Evolutionary conservation across 2,888 invertebrate species (phyloP), one percentile per base, ranked within the genome.

Genomic region (Pollenia labialis): DNA sequence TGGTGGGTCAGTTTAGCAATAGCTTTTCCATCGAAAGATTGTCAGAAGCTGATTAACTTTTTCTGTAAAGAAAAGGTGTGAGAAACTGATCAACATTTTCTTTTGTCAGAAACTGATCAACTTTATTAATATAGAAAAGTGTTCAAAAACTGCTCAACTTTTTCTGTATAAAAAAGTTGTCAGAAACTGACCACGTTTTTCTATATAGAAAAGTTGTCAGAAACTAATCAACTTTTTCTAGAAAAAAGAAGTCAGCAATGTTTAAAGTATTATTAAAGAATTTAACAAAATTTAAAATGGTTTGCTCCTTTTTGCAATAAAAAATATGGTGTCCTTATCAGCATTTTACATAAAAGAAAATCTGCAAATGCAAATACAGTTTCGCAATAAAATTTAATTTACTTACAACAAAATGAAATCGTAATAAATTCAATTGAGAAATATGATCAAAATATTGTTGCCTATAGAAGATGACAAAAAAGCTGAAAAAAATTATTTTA

Each of bases 381-480:
- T 16, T 52, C 23, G 42, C 11, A 50, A 40, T 14, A 62, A 60
- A 62, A 42, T 60, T 12, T 16, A 77, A 77, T 68, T 48, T n/a
- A n/a, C n/a, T 56, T 12, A 9, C 11, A 79, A 69, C 12, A 50
- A 50, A 50, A 79, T 58, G 7, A 40, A 81, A 66, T 74, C 42
- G 48, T 18, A 50, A 7, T 81, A 64, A 74, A 58, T 74, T 56
- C 48, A 74, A 66, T 72, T 81, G 14, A 58, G 48, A 58, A 74
- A 74, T 72, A 16, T 23, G 7, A 76, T 64, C 64, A 52, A 64
- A 64, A 75, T 44, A 52, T n/a, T 18, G 18, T 23, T 52, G 4
- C 4, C 14, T 46, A 11, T 14, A 68, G 52, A 60, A 60, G 9
- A 40, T 50, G 32, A 56, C 0, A 40, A 46, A 10, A 66, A 16